phyloP scores from a whole-genome alignment of 2,797 vertebrate species.

The Pipistrellus pygmaeus region DNA sequence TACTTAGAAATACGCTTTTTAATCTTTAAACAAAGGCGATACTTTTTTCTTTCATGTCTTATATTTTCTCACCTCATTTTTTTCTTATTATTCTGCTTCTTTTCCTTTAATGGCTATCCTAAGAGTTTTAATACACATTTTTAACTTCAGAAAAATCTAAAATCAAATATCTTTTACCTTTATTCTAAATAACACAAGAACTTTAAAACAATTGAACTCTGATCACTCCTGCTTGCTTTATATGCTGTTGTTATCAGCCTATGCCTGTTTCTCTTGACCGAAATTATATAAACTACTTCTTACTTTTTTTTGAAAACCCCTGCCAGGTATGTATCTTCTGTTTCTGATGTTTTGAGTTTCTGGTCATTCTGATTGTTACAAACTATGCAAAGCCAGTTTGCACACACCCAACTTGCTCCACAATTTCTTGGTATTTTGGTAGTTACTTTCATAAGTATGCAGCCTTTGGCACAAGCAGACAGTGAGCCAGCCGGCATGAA shows the following conservation, averaged over 20 bases:
- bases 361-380: slow-evolving; percentile 18
- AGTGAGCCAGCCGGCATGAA: not conserved
- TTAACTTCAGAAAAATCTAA: slow-evolving; percentile 27
- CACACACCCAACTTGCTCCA: not conserved
- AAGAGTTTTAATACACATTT: slow-evolving; percentile 53
- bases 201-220: not conserved
- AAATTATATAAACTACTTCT: slow-evolving; percentile 19
- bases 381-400: slow-evolving; percentile 26
- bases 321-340: not conserved
- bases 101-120: slow-evolving; percentile 36
- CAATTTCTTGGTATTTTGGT: slow-evolving; percentile 10
- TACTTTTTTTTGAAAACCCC: not conserved
- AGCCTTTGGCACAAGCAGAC: not conserved
- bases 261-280: not conserved
- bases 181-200: slow-evolving; percentile 16
- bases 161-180: not conserved
- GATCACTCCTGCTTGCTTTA: not conserved
- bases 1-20: not conserved
- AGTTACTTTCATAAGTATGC: not conserved
- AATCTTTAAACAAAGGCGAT: not conserved
- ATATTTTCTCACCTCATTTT: slow-evolving; percentile 46
- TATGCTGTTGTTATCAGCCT: not conserved
- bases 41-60: slow-evolving; percentile 1
- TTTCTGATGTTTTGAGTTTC: slow-evolving; percentile 55
- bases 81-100: not conserved